Evolutionary conservation across 2,113 vertebrate species (phyloP).

Genomic region (rat (Rattus norvegicus)): DNA sequence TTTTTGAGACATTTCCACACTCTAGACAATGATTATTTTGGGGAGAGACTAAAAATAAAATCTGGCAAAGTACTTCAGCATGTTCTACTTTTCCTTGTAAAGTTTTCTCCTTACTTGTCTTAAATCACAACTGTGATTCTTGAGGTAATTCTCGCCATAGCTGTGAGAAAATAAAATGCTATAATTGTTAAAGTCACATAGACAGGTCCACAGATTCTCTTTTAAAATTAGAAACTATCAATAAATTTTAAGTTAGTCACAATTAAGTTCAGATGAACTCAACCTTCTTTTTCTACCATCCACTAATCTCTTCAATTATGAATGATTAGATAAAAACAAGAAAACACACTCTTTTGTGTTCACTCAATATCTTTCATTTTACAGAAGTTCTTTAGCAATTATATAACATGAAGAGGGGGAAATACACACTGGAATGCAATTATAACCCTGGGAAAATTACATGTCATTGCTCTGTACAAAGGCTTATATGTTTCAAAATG

Average conservation of each 20-base stretch:
- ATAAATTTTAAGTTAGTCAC: slow-evolving; percentile 76
- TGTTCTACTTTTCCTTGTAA: slow-evolving; percentile 72
- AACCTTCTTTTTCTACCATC: slow-evolving; percentile 77
- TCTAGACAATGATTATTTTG: slow-evolving; percentile 65
- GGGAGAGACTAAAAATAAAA: slow-evolving; percentile 76
- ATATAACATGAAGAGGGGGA: slow-evolving; percentile 61
- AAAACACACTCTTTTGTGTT: slow-evolving; percentile 64
- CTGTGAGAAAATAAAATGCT: slow-evolving; percentile 78
- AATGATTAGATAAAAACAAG: slow-evolving; percentile 80
- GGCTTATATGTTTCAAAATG: slow-evolving; percentile 81
- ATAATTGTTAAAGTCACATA: slow-evolving; percentile 82
- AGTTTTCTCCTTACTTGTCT: slow-evolving; percentile 69
- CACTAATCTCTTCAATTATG: slow-evolving; percentile 73
- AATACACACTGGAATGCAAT: slow-evolving; percentile 83
- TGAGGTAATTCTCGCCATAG: slow-evolving; percentile 74
- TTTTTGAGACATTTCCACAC: slow-evolving; percentile 61
- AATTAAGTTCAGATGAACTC: slow-evolving; percentile 77
- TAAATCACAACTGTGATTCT: slow-evolving; percentile 77
- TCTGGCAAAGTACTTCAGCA: slow-evolving; percentile 68
- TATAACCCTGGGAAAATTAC: slow-evolving; percentile 80
- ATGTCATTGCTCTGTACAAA: slow-evolving; percentile 78
- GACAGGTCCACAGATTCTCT: slow-evolving; percentile 70
- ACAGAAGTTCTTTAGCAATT: slow-evolving; percentile 79
- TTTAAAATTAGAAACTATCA: slow-evolving; percentile 82
- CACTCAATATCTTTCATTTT: slow-evolving; percentile 78